Percentiles rank a stretch among this genome's conserved stretches.
phyloP scores from a whole-genome alignment of 1,140 invertebrate genomes.

The Aplysia californica region DNA sequence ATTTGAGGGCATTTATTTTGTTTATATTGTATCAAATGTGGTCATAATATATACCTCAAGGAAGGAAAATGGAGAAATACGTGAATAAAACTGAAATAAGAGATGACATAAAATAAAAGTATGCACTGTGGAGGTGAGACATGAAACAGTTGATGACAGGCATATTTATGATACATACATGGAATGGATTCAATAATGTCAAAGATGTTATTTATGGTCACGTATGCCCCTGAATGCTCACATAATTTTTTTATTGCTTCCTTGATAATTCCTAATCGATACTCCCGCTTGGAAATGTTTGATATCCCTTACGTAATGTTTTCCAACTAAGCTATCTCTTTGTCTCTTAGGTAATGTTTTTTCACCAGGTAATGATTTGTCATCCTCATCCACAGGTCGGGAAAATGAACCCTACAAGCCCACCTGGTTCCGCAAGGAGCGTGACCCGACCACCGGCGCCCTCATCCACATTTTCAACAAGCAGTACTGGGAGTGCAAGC shows the following conservation, averaged over 20 bases:
- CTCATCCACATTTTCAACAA: slow-evolving; percentile 87
- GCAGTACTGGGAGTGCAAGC: slow-evolving; percentile 95
- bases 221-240: not conserved
- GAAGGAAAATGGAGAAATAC: no score
- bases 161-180: no score
- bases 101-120: no score
- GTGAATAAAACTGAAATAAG: no score
- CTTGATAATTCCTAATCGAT: no score
- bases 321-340: not conserved
- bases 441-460: slow-evolving; percentile 82
- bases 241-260: not conserved
- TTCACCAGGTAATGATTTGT: not conserved
- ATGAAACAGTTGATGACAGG: no score
- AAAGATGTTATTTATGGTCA: not conserved
- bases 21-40: no score
- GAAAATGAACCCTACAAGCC: slow-evolving; percentile 84
- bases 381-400: slow-evolving; percentile 71
- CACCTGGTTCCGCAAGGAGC: slow-evolving; percentile 90
- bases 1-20: no score
- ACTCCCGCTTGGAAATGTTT: not conserved
- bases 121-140: no score
- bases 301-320: not conserved
- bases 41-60: no score
- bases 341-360: no score
- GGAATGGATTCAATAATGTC: no score